Evolutionary conservation across 2,113 vertebrate species (phyloP).

Genomic region (Prunella fulvescens): DNA sequence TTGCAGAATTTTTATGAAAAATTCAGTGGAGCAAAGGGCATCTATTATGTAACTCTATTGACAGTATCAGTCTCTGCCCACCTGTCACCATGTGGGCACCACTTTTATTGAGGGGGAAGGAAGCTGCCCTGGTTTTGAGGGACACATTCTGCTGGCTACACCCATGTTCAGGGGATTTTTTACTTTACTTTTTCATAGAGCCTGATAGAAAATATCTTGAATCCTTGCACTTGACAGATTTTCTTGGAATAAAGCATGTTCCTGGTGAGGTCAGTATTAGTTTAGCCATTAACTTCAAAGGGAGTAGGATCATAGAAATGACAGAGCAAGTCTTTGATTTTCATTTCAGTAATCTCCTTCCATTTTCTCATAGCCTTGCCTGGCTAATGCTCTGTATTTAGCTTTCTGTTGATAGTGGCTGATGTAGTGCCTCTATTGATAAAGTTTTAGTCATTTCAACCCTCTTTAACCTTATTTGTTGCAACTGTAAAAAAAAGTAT

Average conservation of each 20-base stretch:
- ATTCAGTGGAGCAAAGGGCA: not conserved
- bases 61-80: not conserved
- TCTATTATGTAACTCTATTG: not conserved
- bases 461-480: constrained; percentile 11
- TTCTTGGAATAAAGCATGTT: constrained; percentile 32
- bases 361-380: constrained; percentile 22
- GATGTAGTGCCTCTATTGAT: constrained; percentile 23
- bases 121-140: not conserved
- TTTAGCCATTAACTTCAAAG: constrained; percentile 66
- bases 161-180: not conserved
- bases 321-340: constrained; percentile 60
- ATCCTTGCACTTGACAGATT: constrained; percentile 36
- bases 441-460: constrained; percentile 22
- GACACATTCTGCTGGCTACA: not conserved
- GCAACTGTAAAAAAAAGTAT: not conserved
- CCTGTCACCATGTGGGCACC: not conserved
- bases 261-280: constrained; percentile 52
- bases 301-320: constrained; percentile 27
- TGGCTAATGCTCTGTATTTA: not conserved
- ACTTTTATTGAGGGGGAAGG: not conserved
- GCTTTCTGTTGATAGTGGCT: constrained; percentile 18
- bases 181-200: not conserved
- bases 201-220: constrained; percentile 14
- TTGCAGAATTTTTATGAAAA: not conserved
- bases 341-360: constrained; percentile 50